Evolutionary conservation across 2,888 invertebrate species (phyloP), one percentile per base, ranked within the genome.

Genomic region (Agrochola macilenta): DNA sequence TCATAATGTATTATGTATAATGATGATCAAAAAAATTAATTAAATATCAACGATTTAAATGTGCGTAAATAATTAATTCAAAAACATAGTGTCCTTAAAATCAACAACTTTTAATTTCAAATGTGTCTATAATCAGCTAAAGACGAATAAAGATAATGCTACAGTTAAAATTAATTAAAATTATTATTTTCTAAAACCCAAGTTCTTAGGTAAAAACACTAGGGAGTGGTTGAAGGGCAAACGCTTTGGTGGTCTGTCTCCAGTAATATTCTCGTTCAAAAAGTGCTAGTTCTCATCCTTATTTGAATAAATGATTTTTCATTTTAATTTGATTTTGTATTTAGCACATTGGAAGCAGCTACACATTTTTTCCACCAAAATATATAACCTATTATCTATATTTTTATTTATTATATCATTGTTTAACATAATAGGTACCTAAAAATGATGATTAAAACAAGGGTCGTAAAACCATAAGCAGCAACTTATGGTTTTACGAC

Each of bases 1-100:
- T 83, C 65, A 30, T 68, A 63, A 71, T 79, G n/a, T 63, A 52
- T 76, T 78, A 82, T 54, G 20, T 35, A n/a, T 8, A 39, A 12
- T 57, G 20, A 43, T 30, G 30, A 82, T 68, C n/a, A 63, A 76
- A 64, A 52, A 49, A 39, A 8, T 11, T 20, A 9, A 46, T 61
- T 20, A 14, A 81, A 81, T 46, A 63, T 63, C 54, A 63, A 49
- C 5, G 30, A 49, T 20, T 57, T n/a, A 11, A 57, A 30, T 52
- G 23, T 49, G 20, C 30, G 17, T 69, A 43, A 35, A 58, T 78
- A 5, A 30, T 35, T 35, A 26, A 65, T 14, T 35, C 14, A 77
- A 14, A 74, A 43, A 43, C 12, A n/a, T 30, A n/a, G 20, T 35
- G n/a, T 52, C 39, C n/a, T 39, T 12, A 26, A 4, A 20, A 69